phyloP scores from a whole-genome alignment of 2,113 vertebrate genomes.

The Mandrillus leucophaeus region DNA sequence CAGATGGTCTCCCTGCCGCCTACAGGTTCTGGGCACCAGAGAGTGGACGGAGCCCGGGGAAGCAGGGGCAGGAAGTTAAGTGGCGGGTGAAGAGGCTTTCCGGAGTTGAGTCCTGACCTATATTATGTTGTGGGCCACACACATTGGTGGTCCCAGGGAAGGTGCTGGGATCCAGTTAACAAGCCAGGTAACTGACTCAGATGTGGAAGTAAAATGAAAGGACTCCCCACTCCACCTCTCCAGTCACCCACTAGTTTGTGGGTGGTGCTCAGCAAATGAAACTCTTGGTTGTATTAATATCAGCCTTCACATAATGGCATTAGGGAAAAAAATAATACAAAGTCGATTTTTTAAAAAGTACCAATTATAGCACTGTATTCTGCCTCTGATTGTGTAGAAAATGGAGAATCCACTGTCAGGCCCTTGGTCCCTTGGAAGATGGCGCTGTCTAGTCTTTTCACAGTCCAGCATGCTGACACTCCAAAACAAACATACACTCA shows the following conservation, averaged over 20 bases:
- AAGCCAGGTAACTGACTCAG: background rate
- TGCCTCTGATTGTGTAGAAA: background rate
- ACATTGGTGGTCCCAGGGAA: background rate
- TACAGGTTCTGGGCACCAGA: background rate
- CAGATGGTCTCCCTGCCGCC: background rate
- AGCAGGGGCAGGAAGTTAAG: background rate
- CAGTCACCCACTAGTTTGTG: background rate
- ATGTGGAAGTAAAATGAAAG: background rate
- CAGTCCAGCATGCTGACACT: background rate
- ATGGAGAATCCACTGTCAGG: background rate
- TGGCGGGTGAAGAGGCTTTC: background rate
- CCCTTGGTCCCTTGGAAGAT: background rate
- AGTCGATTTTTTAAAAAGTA: background rate
- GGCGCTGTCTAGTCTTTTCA: fast-evolving
- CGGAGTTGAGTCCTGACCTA: background rate
- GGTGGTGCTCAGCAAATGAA: background rate
- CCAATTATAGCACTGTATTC: too few relatives aligned
- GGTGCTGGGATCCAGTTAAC: background rate
- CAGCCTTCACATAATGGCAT: background rate
- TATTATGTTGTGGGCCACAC: background rate
- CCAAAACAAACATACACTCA: background rate
- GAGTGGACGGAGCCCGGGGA: background rate
- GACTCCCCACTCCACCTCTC: fast-evolving
- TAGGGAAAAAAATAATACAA: background rate
- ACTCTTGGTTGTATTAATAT: background rate